Conservation (phyloP, 2,113 vertebrate species). For the Siniperca chuatsi region DNA sequence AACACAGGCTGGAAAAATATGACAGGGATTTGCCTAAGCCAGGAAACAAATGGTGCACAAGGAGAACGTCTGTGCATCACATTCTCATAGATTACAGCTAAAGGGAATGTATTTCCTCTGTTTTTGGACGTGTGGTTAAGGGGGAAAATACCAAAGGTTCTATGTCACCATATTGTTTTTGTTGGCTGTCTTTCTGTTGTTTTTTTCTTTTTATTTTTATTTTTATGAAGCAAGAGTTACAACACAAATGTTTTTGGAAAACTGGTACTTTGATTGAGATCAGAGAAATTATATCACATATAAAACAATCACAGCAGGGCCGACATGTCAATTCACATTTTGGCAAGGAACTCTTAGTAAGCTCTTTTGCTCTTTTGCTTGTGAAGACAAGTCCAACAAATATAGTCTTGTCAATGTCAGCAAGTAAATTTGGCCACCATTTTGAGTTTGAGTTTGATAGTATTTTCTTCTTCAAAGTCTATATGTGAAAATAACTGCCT, state of each 20-base stretch:
- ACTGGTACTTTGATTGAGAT: slow-evolving; percentile 1
- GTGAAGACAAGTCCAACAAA: not conserved
- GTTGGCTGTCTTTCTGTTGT: slow-evolving; percentile 2
- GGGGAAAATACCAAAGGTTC: slow-evolving; percentile 12
- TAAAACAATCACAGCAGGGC: not conserved
- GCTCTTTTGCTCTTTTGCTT: not conserved
- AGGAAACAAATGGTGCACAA: slow-evolving; percentile 59
- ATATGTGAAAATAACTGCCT: not conserved
- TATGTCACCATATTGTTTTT: slow-evolving; percentile 15
- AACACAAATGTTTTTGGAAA: not conserved
- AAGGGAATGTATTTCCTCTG: slow-evolving; percentile 31
- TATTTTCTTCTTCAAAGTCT: not conserved
- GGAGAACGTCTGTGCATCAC: slow-evolving; percentile 41
- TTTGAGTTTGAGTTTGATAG: not conserved
- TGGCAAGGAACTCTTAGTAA: not conserved
- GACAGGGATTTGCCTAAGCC: slow-evolving; percentile 61
- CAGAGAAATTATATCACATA: slow-evolving; percentile 1
- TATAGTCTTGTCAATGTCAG: not conserved
- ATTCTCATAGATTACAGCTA: slow-evolving; percentile 37
- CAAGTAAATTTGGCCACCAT: not conserved
- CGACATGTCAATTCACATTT: not conserved
- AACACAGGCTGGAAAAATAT: slow-evolving; percentile 68
- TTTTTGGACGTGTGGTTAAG: slow-evolving; percentile 23
- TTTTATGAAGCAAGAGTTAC: not conserved
- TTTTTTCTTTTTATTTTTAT: not conserved